Percentiles rank a stretch among this genome's conserved stretches.
Conservation (phyloP, 2,888 invertebrate species). For the Napeogenes inachia region DNA sequence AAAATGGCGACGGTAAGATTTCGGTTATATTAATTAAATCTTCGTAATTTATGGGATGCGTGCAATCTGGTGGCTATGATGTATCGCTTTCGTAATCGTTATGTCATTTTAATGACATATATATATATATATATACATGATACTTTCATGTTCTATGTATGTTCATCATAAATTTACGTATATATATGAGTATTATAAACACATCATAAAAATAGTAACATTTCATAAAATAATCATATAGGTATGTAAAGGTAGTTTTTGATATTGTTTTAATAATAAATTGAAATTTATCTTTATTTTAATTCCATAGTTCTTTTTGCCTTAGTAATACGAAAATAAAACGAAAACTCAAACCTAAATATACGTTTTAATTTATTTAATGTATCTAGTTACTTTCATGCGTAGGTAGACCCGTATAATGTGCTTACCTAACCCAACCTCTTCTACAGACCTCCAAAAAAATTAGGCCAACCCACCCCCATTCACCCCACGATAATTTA, state of each 20-base stretch:
- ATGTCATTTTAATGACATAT: slow-evolving; percentile 42
- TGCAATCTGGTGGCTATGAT: slow-evolving; percentile 63
- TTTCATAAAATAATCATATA: no score
- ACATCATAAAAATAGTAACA: not conserved
- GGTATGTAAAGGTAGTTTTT: no score
- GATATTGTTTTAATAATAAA: no score
- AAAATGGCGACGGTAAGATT: slow-evolving; percentile 76
- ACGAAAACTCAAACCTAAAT: not conserved
- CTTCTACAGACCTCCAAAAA: slow-evolving; percentile 65
- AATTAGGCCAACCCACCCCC: slow-evolving; percentile 63
- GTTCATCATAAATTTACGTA: not conserved
- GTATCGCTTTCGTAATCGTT: slow-evolving; percentile 65
- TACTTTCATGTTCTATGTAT: not conserved
- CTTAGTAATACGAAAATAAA: not conserved
- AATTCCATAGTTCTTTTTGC: no score
- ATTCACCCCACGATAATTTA: slow-evolving; percentile 50
- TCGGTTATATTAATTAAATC: slow-evolving; percentile 75
- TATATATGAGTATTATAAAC: not conserved
- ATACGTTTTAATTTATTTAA: slow-evolving; percentile 10
- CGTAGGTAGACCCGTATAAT: slow-evolving; percentile 31
- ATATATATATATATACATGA: slow-evolving; percentile 25
- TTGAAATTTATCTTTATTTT: no score
- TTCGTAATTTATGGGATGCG: slow-evolving; percentile 72
- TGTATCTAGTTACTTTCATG: slow-evolving; percentile 28
- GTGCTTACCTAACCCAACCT: slow-evolving; percentile 43